Percentiles rank a stretch among this genome's conserved stretches.
phyloP scores from a whole-genome alignment of 2,113 vertebrate species.

The Zootoca vivipara region DNA sequence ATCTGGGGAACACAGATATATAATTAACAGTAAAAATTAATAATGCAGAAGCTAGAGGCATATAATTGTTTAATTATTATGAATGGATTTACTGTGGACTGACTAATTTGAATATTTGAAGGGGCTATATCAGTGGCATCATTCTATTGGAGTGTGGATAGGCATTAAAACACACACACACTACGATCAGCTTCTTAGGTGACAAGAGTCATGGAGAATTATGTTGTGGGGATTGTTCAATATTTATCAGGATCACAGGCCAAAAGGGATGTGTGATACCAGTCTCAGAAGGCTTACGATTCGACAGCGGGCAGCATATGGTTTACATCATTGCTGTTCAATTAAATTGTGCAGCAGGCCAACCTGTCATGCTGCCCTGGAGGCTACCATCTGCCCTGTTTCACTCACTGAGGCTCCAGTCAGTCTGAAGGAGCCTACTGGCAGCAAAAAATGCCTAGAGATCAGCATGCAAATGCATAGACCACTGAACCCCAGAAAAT shows the following conservation, averaged over 20 bases:
- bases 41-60: neutral
- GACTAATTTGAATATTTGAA: neutral
- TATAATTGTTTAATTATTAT: neutral
- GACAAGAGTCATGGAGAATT: neutral
- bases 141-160: neutral
- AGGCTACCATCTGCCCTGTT: neutral
- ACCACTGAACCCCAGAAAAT: neutral
- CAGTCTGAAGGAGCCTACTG: neutral
- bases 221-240: neutral
- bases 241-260: neutral
- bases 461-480: neutral
- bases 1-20: neutral
- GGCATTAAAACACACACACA: neutral
- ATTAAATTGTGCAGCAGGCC: neutral
- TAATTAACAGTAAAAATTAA: neutral
- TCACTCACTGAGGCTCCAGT: neutral
- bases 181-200: neutral
- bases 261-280: neutral
- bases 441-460: neutral
- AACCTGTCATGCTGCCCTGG: neutral
- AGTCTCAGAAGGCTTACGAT: neutral
- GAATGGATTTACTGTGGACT: neutral
- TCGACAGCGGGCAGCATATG: neutral
- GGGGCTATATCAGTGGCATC: neutral
- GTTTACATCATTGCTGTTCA: neutral